Percentiles rank a stretch among this genome's conserved stretches.
Evolutionary conservation across 1,140 invertebrate species (phyloP).

Genomic region (Drosophila ohnishii): DNA sequence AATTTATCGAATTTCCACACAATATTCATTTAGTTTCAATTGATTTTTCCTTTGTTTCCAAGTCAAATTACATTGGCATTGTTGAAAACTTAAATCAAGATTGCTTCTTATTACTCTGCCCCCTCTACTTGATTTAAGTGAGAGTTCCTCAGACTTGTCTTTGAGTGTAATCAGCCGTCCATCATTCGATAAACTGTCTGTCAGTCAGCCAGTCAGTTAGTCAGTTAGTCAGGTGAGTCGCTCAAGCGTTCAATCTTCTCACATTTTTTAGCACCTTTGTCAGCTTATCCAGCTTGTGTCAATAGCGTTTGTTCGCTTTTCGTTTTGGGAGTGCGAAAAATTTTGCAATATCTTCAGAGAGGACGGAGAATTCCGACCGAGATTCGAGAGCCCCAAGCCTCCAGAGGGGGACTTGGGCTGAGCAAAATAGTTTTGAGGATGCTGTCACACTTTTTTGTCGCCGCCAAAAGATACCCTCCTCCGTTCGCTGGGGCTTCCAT

Average conservation of each 20-base stretch:
- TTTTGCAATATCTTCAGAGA: slow-evolving; percentile 43
- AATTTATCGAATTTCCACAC: no score
- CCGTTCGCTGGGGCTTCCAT: slow-evolving; percentile 6
- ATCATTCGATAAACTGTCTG: slow-evolving; percentile 50
- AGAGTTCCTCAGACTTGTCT: not conserved
- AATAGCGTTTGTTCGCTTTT: slow-evolving; percentile 43
- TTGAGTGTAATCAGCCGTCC: slow-evolving; percentile 21
- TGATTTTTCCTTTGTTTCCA: not conserved
- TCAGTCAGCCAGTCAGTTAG: slow-evolving; percentile 34
- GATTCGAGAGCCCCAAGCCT: slow-evolving; percentile 30
- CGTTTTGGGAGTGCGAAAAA: slow-evolving; percentile 32
- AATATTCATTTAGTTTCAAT: not conserved
- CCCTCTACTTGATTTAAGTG: slow-evolving; percentile 3
- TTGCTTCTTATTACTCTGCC: not conserved
- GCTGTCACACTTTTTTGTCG: slow-evolving; percentile 43
- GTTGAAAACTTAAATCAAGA: not conserved
- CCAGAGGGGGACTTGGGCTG: not conserved
- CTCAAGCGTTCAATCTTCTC: slow-evolving; percentile 48
- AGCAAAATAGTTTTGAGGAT: slow-evolving; percentile 42
- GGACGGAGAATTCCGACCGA: slow-evolving; percentile 8
- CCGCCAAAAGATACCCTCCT: not conserved
- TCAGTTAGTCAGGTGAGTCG: slow-evolving; percentile 37
- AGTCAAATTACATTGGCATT: slow-evolving; percentile 1
- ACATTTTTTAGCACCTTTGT: slow-evolving; percentile 56
- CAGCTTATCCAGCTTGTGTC: slow-evolving; percentile 51